Conservation (phyloP, 2,113 vertebrate genomes). For the Silurus glanis region DNA sequence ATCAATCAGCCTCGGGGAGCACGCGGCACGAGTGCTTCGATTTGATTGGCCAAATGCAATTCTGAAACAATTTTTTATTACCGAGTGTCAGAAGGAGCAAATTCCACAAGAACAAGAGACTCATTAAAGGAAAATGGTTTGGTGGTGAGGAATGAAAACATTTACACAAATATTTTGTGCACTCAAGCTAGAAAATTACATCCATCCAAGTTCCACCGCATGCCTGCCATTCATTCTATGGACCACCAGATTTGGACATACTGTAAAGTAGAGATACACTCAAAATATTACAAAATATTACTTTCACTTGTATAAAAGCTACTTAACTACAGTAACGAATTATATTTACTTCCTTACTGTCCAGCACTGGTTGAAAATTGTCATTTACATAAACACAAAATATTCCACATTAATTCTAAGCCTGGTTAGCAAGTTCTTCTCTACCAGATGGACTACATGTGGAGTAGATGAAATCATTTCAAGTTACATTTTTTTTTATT, state of each 20-base stretch:
- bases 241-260: too few relatives aligned
- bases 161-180: neutral
- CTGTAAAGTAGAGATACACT: too few relatives aligned
- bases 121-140: conserved; percentile 13
- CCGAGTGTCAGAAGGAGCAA: conserved; percentile 1
- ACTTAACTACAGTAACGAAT: too few relatives aligned
- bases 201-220: too few relatives aligned
- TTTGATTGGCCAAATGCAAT: conserved; percentile 50
- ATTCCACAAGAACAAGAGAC: conserved; percentile 2
- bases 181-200: neutral
- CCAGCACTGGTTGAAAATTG: too few relatives aligned
- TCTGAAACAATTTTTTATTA: conserved; percentile 40
- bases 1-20: conserved; percentile 48
- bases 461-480: neutral
- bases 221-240: neutral
- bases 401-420: too few relatives aligned
- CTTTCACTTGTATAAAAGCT: too few relatives aligned
- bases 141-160: too few relatives aligned
- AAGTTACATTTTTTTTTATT: neutral
- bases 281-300: too few relatives aligned
- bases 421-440: too few relatives aligned
- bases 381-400: too few relatives aligned
- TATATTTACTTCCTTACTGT: too few relatives aligned
- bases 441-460: neutral
- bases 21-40: conserved; percentile 30